Evolutionary conservation across 2,113 vertebrate genomes (phyloP), one percentile per base, ranked within the genome.

Genomic region (Meriones unguiculatus): DNA sequence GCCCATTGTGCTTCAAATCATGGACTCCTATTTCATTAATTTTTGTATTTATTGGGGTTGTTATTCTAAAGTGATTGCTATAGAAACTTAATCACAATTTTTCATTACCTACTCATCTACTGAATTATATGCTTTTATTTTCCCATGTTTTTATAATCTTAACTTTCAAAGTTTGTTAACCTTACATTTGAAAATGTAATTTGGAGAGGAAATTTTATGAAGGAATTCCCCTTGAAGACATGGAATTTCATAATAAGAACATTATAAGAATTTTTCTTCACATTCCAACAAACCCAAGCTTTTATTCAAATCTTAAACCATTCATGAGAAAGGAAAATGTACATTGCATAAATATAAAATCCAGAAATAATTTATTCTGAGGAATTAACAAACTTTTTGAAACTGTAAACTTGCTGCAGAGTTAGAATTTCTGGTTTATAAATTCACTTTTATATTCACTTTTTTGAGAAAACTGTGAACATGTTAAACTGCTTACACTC

Each of bases 401-500:
- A 95, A 72, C 88, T 97, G n/a, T 64, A 5, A 92, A 50, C 11
- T n/a, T 91, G 30, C 12, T 64, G 84, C 1, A 73, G 75, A 94
- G 90, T 46, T 77, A 88, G 30, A 96, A 90, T 91, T 96, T 96
- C 64, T 95, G 78, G 94, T 81, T 94, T 91, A 95, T 73, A 95
- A 97, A 93, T 30, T 94, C 32, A 95, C 64, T 95, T 98, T 93
- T 76, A 94, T 72, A 85, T 84, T 95, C 89, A 95, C 10, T 62
- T 85, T 85, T 92, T 96, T n/a, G 64, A 91, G 82, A 80, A 97
- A 96, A 97, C 6, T 89, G 57, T 94, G n/a, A 77, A 85, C 52
- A 93, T 22, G 67, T 94, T 96, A 97, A 97, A 96, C 59, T 94
- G 94, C 94, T 96, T 97, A 96, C 75, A 95, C 62, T 85, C 91